Evolutionary conservation across 2,113 vertebrate species (phyloP), one percentile per base, ranked within the genome.

Genomic region (Cavia aperea): DNA sequence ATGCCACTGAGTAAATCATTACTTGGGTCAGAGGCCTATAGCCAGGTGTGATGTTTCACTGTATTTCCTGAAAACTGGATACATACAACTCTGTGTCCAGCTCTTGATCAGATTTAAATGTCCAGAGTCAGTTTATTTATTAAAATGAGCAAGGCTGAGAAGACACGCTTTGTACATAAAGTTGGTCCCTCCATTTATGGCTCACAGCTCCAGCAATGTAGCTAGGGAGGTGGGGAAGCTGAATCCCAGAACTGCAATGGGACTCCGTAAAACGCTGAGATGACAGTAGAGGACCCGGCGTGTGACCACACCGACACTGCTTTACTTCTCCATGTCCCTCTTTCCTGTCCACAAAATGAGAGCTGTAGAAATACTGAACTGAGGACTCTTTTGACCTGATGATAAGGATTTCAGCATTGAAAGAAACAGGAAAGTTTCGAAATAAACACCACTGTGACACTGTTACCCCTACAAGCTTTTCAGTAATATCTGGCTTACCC

Each of bases 1-100:
- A 92, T 79, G 39, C 29, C 54, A 85, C 26, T 81, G 54, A 96
- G 70, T 36, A 94, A 86, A 75, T 78, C 75, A 82, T 29, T 43
- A 60, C 31, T 18, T 6, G 14, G 4, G 19, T n/a, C 13, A n/a
- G 39, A 79, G 31, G 9, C 56, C 82, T 93, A 49, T 89, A 58
- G 49, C 33, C 65, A 93, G n/a, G 7, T 24, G 93, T 72, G 21
- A 2, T 66, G 14, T 78, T 81, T 83, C 24, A 8, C 26, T 31
- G 36, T 72, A 56, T 49, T 87, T 94, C 54, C 51, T 49, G 7
- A 4, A 43, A 63, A 49, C 16, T 86, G 21, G 13, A 93, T 93
- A 93, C 63, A 51, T 4, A 39, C 10, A 89, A 26, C 36, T 87
- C 56, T 70, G 31, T 81, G 26, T 65, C 72, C 43, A 31, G 16